Evolutionary conservation across 2,888 invertebrate genomes (phyloP).

Genomic region (Meiosimyza platycephala): DNA sequence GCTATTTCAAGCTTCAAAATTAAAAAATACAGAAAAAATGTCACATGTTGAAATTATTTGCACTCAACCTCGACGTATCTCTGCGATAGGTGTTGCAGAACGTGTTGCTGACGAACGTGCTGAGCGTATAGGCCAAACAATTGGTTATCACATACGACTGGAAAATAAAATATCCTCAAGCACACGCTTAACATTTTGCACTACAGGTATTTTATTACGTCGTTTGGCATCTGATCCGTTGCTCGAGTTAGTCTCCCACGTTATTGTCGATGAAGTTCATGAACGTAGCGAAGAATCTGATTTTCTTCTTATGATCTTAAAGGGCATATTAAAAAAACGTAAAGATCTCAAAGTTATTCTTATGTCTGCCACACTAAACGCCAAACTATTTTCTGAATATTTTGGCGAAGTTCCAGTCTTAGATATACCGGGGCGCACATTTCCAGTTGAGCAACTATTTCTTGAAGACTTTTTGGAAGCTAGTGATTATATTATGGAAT

Average conservation of each 20-base stretch:
- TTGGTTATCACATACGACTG: slow-evolving; percentile 80
- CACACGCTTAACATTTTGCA: slow-evolving; percentile 91
- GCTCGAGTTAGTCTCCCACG: slow-evolving; percentile 82
- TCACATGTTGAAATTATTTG: slow-evolving; percentile 87
- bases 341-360: slow-evolving; percentile 84
- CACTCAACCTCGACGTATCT: slow-evolving; percentile 91
- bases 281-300: slow-evolving; percentile 92
- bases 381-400: slow-evolving; percentile 85
- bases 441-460: slow-evolving; percentile 83
- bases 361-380: slow-evolving; percentile 94
- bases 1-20: slow-evolving; percentile 69
- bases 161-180: slow-evolving; percentile 81
- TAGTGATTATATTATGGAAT: slow-evolving; percentile 72
- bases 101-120: slow-evolving; percentile 88
- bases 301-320: slow-evolving; percentile 85
- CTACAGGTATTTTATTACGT: slow-evolving; percentile 89
- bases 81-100: slow-evolving; percentile 92
- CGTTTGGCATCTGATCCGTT: slow-evolving; percentile 84
- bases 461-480: slow-evolving; percentile 84
- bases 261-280: slow-evolving; percentile 92
- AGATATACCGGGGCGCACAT: slow-evolving; percentile 86
- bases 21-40: slow-evolving; percentile 59
- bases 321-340: slow-evolving; percentile 78
- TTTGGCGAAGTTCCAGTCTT: slow-evolving; percentile 82
- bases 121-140: slow-evolving; percentile 71